Evolutionary conservation across 2,797 vertebrate species (phyloP).

Genomic region (Xerus rutilus): DNA sequence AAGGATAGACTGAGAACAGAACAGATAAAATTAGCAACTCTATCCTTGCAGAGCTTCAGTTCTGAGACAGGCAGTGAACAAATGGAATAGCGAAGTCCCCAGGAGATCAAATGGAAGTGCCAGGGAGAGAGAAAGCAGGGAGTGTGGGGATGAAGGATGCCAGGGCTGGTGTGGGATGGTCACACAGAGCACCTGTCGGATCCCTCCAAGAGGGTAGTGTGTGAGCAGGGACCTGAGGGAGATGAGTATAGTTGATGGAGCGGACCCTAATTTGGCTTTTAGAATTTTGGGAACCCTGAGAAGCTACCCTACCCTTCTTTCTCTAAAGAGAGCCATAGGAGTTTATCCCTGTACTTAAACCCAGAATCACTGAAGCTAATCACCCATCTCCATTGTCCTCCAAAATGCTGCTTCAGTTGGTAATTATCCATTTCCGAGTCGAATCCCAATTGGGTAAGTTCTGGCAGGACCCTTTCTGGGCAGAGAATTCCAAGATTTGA

Average conservation of each 20-base stretch:
- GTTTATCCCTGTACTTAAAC: background rate
- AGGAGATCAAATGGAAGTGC: background rate
- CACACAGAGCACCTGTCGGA: background rate
- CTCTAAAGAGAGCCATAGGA: constrained; percentile 5
- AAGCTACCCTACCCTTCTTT: background rate
- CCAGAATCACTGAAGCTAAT: background rate
- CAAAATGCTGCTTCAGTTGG: background rate
- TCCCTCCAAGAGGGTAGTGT: background rate
- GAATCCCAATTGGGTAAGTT: constrained; percentile 69
- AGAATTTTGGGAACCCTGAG: background rate
- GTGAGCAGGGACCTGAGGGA: background rate
- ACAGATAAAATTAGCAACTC: background rate
- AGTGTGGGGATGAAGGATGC: accelerated
- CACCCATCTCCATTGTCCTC: constrained; percentile 37
- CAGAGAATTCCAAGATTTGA: constrained; percentile 72
- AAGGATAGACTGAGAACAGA: background rate
- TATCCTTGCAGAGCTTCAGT: background rate
- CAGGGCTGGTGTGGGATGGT: background rate
- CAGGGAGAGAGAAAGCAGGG: background rate
- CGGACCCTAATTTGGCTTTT: background rate
- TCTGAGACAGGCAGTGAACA: background rate
- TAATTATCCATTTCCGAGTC: constrained; percentile 70
- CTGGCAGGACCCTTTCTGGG: constrained; percentile 76
- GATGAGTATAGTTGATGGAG: background rate
- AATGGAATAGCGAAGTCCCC: accelerated